Evolutionary conservation across 23 tunicate species (phyloP), one percentile per base, ranked within the genome.

Genomic region (Phallusia fumigata): DNA sequence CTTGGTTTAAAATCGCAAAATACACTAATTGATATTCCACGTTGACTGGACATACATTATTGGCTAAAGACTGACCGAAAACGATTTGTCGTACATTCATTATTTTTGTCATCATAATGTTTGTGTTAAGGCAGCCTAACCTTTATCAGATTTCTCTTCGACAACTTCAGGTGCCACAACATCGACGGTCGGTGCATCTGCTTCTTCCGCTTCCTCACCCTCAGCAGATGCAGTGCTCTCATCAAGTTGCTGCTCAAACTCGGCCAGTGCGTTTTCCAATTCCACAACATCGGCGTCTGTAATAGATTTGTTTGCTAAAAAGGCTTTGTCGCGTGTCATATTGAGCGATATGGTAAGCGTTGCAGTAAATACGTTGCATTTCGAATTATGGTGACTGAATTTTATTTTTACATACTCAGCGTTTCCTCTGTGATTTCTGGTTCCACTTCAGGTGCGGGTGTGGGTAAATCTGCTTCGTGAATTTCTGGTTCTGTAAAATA

Each of bases 211-310:
- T 26, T 33, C 78, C 33, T 30, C 78, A 74, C 1, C 13, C 16
- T 19, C 44, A 74, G 28, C 44, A 35, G 35, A 74, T 30, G 78
- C 24, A 30, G 33, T 1, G 10, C 31, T 28, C 30, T 22, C 69
- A 58, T 58, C 69, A 24, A 58, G 11, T 58, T 58, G 69, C 28
- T 58, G 69, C 28, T 58, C 69, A 58, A 58, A 58, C 69, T 58
- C 69, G 69, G 69, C 69, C 16, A 58, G 13, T 22, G 69, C 69
- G 28, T 58, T 58, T 13, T 58, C 69, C 28, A 58, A 58, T 24
- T 58, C 69, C 2, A 16, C 16, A 24, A 58, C 69, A 58, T 58
- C 69, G 13, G 11, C 69, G 15, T 58, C 69, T 58, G 69, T 21
- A 58, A 58, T 21, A 58, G 5, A 40, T 40, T 40, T 40, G 47